These are phyloP conservation scores for Rhabdomys dilectus DNA, from an alignment of 2,113 vertebrate species.

Conservation along the genomic window DNA sequence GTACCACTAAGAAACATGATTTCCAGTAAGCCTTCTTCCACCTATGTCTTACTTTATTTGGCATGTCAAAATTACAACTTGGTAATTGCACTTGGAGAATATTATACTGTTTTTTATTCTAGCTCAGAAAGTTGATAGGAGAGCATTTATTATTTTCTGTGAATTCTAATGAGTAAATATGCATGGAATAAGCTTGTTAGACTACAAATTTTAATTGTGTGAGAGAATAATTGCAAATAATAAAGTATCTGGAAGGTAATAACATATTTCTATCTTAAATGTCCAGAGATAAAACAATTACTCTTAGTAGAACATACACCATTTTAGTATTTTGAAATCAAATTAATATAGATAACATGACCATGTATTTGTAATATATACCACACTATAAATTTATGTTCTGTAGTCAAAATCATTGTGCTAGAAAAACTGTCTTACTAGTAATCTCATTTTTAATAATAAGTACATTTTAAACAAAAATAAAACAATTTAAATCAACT, in stretches of 20 bases:
- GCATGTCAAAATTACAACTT: background rate
- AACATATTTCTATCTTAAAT: background rate
- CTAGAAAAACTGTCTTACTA: background rate
- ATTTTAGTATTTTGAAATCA: background rate
- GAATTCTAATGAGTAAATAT: background rate
- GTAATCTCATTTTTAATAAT: conserved; percentile 3
- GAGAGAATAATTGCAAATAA: background rate
- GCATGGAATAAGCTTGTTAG: background rate
- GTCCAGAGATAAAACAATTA: background rate
- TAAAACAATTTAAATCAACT: background rate
- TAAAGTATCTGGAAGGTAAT: background rate
- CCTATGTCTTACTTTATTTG: background rate
- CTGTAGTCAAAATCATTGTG: background rate
- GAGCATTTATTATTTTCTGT: background rate
- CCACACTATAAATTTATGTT: background rate
- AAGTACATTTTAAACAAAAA: background rate
- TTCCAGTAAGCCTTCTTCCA: background rate
- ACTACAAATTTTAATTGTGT: background rate
- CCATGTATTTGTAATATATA: background rate
- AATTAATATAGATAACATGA: background rate
- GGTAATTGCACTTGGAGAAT: background rate
- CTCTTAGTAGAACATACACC: background rate
- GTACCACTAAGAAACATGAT: background rate
- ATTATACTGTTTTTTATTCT: background rate
- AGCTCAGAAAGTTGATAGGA: background rate